Evolutionary conservation across 2,113 vertebrate species (phyloP), one percentile per base, ranked within the genome.

Genomic region (Odobenus rosmarus): DNA sequence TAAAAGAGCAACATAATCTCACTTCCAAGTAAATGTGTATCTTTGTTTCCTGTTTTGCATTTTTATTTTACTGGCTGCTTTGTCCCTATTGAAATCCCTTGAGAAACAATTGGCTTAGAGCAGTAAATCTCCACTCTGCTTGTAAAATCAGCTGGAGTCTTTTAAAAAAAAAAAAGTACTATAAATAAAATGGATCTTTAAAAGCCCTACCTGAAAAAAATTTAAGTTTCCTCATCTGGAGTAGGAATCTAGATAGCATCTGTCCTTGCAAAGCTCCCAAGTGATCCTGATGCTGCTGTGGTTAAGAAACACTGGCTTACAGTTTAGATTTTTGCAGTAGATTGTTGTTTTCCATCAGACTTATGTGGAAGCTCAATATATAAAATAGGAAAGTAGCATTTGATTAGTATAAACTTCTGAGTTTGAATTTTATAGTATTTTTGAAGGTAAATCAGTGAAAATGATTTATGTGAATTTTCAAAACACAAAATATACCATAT

Each of bases 81-180:
- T 90, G 39, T 93, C 31, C 49, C 59, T 42, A 4, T 82, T 95
- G 86, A 93, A 77, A 62, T 61, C 82, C n/a, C 49, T 81, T 61
- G 69, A 74, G 93, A 89, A 95, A 81, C 93, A 93, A 1, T 82
- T 82, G 90, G 24, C 81, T 93, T 95, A 33, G 39, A 87, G 67
- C 8, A 42, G 24, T 93, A 55, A 90, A 36, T 96, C 39, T 81
- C 86, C 55, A 77, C 49, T 82, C 42, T 93, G 67, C 86, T 80
- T n/a, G 36, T 81, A 84, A 88, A 85, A 71, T 80, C 86, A 89
- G n/a, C 88, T 39, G 24, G 31, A 31, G 31, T 71, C 49, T 91
- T 10, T 24, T 72, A 86, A 87, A 79, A 4, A n/a, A 49, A 88
- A 33, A n/a, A 2, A 71, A 36, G 83, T 77, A 57, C 9, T 26